phyloP scores from a whole-genome alignment of 2,113 vertebrate genomes.

The Alligator mississippiensis region DNA sequence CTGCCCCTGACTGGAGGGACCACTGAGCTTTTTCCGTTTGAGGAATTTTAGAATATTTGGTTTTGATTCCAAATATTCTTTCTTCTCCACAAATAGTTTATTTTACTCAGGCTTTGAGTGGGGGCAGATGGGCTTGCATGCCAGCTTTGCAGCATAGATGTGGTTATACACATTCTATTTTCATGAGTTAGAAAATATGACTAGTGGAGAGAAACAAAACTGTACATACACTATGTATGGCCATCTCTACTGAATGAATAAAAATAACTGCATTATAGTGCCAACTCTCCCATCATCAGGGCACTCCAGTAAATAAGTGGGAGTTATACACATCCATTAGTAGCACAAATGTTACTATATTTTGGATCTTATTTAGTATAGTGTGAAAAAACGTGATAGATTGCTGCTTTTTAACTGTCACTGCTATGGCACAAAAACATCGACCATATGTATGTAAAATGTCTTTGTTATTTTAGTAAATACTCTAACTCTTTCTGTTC shows the following conservation, averaged over 20 bases:
- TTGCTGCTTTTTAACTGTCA: constrained; percentile 73
- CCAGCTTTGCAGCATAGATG: background rate
- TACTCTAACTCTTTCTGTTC: constrained; percentile 60
- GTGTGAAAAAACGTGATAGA: constrained; percentile 50
- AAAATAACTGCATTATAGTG: constrained; percentile 69
- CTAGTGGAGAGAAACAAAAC: constrained; percentile 40
- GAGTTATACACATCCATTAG: constrained; percentile 69
- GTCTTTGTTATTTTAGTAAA: constrained; percentile 71
- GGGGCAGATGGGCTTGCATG: constrained; percentile 5
- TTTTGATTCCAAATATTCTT: background rate
- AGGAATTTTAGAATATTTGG: background rate
- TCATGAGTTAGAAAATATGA: constrained; percentile 49
- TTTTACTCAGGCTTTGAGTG: background rate
- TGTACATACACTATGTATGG: constrained; percentile 11
- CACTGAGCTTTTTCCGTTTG: background rate
- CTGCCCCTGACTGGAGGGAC: background rate
- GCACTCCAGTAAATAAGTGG: constrained; percentile 67
- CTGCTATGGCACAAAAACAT: constrained; percentile 57
- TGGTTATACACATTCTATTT: constrained; percentile 39
- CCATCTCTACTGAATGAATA: constrained; percentile 72
- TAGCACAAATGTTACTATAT: constrained; percentile 48
- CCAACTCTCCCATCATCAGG: constrained; percentile 66
- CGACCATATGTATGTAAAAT: constrained; percentile 69
- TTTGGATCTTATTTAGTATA: constrained; percentile 58
- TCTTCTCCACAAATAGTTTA: background rate